A percentile compares a stretch with the other conserved stretches of the same genome.
These are phyloP conservation scores for Sarcophaga caerulescens DNA, from an alignment of 2,888 invertebrate genomes.

Conservation along the genomic window DNA sequence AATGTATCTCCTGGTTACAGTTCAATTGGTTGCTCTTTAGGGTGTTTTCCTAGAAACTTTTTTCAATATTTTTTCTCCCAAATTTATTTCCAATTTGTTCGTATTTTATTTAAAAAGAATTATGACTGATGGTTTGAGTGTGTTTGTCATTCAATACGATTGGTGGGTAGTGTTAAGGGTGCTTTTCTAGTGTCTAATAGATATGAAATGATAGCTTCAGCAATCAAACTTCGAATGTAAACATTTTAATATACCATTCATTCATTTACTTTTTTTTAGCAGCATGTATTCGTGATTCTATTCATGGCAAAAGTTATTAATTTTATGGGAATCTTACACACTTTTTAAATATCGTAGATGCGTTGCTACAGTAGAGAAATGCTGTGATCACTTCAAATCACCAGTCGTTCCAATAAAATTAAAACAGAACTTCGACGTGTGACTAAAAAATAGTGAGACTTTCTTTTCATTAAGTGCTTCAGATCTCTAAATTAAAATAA, in stretches of 20 bases:
- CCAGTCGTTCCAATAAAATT: no score
- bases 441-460: no score
- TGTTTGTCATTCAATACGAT: conserved; percentile 40
- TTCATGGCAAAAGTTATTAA: neutral
- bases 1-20: conserved; percentile 34
- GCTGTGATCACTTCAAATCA: no score
- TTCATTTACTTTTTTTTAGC: neutral
- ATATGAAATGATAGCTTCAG: neutral
- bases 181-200: neutral
- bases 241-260: conserved; percentile 16
- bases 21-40: conserved; percentile 67
- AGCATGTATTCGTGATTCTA: no score
- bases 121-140: neutral
- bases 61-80: neutral
- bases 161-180: conserved; percentile 61
- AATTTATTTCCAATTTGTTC: neutral
- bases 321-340: neutral
- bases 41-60: conserved; percentile 26
- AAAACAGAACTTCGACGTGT: no score
- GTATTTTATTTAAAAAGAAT: conserved; percentile 4
- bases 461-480: no score
- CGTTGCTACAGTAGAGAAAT: no score
- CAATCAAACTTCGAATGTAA: neutral
- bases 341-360: neutral
- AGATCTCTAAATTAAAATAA: no score